Base-by-base conservation (phyloP, 2,113 vertebrate species). In the Carollia perspicillata region DNA sequence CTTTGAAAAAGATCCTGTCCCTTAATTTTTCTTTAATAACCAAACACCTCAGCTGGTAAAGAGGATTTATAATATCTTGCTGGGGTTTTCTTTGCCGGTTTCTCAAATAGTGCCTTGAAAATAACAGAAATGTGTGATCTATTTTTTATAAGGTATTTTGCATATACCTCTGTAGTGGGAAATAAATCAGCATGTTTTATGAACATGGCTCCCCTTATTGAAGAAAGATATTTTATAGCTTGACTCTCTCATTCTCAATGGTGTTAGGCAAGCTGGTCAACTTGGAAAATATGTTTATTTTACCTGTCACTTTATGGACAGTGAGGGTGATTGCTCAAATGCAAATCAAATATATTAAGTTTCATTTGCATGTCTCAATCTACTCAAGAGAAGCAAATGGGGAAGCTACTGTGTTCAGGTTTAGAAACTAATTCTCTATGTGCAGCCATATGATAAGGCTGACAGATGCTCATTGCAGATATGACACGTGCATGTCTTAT, bases 271-370 rank as follows among this genome's bases (percentile, higher is more conserved):
- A 93, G 26, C 9, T 93, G 53, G 44, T 40, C 47, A 69, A 72
- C 74, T 69, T 90, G 78, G 85, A 91, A 90, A 85, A 77, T 78
- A 44, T 33, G 42, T 78, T 84, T 66, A 47, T 80, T 96, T 97
- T 35, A 86, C 71, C 16, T 89, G 49, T 77, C 93, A 94, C 20
- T 79, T 93, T 94, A 89, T 94, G 55, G 47, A 89, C 6, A 83
- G 35, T 84, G 53, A 42, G 68, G 22, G 26, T 91, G 49, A 95
- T 89, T 49, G 96, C 87, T 96, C 68, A 97, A 97, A 97, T 74
- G 12, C 40, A 92, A 86, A 96, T 86, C 65, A 83, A 96, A 97
- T 97, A 96, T 96, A 86, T 84, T 87, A 96, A 97, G 71, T 44
- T 55, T 94, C 95, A 86, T 95, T 90, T 96, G 60, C 88, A 33